phyloP scores from a whole-genome alignment of 2,113 vertebrate species.

The Gobio gobio region DNA sequence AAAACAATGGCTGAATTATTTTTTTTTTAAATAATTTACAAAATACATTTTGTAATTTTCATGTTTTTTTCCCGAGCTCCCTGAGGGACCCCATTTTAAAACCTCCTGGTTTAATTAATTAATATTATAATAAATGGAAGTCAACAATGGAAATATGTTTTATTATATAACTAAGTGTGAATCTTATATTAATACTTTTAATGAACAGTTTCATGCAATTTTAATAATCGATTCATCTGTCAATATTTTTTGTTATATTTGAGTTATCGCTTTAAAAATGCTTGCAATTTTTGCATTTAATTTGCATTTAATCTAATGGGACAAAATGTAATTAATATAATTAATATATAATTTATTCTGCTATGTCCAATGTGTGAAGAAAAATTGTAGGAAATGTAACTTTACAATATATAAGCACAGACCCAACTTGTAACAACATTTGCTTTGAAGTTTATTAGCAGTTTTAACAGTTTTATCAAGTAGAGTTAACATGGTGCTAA shows the following conservation, averaged over 20 bases:
- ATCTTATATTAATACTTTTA: not conserved
- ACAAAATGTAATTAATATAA: not conserved
- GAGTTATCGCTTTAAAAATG: too few species aligned
- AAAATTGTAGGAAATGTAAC: not conserved
- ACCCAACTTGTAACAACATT: not conserved
- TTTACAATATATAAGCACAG: not conserved
- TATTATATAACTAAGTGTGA: not conserved
- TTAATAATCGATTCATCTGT: not conserved
- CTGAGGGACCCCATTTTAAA: not conserved
- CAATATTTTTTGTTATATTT: not conserved
- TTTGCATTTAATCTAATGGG: not conserved
- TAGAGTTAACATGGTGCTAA: not conserved
- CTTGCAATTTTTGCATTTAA: too few species aligned
- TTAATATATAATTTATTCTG: not conserved
- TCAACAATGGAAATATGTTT: not conserved
- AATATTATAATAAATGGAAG: not conserved
- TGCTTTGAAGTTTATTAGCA: not conserved
- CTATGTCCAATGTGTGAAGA: not conserved
- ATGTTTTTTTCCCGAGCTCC: too few species aligned
- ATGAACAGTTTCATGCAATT: not conserved
- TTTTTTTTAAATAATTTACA: too few species aligned
- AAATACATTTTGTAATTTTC: not conserved
- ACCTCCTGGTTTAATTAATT: not conserved
- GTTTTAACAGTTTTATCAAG: not conserved
- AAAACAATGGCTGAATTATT: too few species aligned